phyloP scores from a whole-genome alignment of 2,113 vertebrate genomes.

The Dipodomys stephensi region DNA sequence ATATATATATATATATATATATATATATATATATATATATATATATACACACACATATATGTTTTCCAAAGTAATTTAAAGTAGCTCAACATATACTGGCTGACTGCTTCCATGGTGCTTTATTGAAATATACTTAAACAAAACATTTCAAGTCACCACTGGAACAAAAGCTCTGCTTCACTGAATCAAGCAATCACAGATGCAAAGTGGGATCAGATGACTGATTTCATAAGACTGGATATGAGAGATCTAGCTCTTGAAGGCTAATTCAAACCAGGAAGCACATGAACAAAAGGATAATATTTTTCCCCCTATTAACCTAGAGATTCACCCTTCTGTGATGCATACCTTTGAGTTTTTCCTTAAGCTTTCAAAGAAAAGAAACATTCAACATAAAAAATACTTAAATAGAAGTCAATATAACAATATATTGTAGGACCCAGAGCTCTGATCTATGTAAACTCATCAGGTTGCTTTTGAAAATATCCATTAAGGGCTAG shows the following conservation, averaged over 20 bases:
- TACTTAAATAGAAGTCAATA: background rate
- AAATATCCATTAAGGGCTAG: too few species aligned
- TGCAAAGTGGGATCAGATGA: background rate
- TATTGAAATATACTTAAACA: background rate
- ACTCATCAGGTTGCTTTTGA: too few species aligned
- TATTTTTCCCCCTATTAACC: background rate
- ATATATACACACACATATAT: too few species aligned
- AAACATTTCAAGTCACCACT: too few species aligned
- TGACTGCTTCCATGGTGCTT: background rate
- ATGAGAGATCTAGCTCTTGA: fast-evolving
- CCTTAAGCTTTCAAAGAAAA: background rate
- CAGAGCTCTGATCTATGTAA: background rate
- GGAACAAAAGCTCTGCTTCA: background rate
- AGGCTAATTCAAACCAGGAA: background rate
- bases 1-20: too few species aligned
- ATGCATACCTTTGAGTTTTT: background rate
- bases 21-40: too few species aligned
- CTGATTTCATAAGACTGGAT: background rate
- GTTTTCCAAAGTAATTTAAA: background rate
- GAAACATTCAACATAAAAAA: background rate
- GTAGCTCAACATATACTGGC: background rate
- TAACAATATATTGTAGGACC: background rate
- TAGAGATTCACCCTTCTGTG: background rate
- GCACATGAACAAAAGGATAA: background rate
- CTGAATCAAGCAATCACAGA: background rate